Evolutionary conservation across 1,140 invertebrate species (phyloP).

Genomic region (Chrysoperla carnea): DNA sequence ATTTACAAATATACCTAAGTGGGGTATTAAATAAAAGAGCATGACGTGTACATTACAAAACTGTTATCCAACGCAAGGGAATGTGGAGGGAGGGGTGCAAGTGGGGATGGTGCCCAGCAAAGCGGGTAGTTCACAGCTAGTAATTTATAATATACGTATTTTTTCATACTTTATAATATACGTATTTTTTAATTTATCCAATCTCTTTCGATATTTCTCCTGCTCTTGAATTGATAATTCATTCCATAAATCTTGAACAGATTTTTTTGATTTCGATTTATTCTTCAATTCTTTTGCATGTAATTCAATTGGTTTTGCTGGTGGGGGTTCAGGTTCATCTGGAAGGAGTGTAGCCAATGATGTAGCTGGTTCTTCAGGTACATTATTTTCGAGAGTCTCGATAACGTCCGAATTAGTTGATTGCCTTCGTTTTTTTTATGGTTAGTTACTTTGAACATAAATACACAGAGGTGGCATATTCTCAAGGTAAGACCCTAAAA

Average conservation of each 20-base stretch:
- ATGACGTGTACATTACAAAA: no score
- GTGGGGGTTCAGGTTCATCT: constrained; percentile 21
- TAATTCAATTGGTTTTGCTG: constrained; percentile 21
- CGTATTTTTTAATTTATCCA: constrained; percentile 16
- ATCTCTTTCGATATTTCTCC: constrained; percentile 18
- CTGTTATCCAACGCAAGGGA: no score
- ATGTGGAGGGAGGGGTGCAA: no score
- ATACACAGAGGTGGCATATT: no score
- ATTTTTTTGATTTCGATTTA: constrained; percentile 6
- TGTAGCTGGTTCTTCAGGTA: constrained; percentile 10
- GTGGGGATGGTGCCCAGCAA: no score
- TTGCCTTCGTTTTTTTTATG: constrained; percentile 3
- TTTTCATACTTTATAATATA: constrained; percentile 25
- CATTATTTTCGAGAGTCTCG: constrained; percentile 5
- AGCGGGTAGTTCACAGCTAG: no score
- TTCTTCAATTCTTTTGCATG: constrained; percentile 17
- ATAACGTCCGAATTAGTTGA: not conserved
- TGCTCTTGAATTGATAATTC: constrained; percentile 16
- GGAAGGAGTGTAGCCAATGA: no score
- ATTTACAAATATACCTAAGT: no score
- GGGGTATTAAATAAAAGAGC: no score
- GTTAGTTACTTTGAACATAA: no score
- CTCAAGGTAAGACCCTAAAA: no score
- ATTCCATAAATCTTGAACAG: constrained; percentile 20
- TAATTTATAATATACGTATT: no score